Percentiles rank a stretch among this genome's conserved stretches.
Conservation (phyloP, 1,140 invertebrate genomes). For the Drosophila leontia region DNA sequence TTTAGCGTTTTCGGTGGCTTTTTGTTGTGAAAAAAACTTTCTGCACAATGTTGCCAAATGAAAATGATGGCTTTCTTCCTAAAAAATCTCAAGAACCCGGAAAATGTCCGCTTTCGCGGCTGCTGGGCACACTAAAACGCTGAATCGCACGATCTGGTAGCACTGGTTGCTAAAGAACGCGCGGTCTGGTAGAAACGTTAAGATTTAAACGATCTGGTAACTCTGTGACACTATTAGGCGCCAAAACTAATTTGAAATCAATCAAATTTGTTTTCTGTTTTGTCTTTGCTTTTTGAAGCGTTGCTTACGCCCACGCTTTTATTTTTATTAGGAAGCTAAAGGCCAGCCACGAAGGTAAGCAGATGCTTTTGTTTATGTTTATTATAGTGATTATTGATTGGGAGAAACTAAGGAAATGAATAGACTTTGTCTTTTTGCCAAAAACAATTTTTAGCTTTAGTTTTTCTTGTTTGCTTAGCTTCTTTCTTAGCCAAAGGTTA, state of each 20-base stretch:
- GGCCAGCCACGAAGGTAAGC: slow-evolving; percentile 22
- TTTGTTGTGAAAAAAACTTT: slow-evolving; percentile 60
- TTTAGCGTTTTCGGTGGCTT: slow-evolving; percentile 37
- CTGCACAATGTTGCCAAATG: slow-evolving; percentile 21
- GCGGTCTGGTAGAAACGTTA: no score
- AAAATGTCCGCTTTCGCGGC: no score
- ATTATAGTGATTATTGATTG: slow-evolving; percentile 9
- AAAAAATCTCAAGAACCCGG: no score
- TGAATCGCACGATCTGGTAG: no score
- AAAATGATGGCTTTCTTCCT: no score
- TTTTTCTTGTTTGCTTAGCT: neutral
- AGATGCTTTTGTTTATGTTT: slow-evolving; percentile 23
- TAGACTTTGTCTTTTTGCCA: neutral
- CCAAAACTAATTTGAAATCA: neutral
- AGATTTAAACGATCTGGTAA: neutral
- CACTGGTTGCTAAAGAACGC: no score
- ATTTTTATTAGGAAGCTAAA: slow-evolving; percentile 14
- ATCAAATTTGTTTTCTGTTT: neutral
- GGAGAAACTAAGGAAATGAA: neutral
- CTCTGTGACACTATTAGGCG: neutral
- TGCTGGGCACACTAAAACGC: no score
- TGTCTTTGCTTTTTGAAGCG: slow-evolving; percentile 19
- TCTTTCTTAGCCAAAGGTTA: slow-evolving; percentile 2
- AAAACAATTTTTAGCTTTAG: neutral
- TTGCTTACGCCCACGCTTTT: slow-evolving; percentile 13